These are phyloP conservation scores for Saguinus imperator DNA, from an alignment of 2,113 vertebrate genomes.

Conservation along the genomic window DNA sequence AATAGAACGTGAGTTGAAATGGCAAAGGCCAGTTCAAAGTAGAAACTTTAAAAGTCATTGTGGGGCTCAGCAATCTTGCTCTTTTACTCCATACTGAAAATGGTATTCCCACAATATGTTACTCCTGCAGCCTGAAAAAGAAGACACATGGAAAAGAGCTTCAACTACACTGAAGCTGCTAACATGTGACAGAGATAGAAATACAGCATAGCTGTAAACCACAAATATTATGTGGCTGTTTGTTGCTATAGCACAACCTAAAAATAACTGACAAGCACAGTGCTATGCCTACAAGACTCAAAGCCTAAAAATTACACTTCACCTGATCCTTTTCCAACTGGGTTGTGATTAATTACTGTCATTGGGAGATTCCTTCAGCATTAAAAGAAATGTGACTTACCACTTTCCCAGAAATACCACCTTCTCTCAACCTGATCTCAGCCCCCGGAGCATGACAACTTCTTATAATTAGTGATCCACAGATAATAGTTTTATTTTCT, in stretches of 20 bases:
- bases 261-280: background rate
- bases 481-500: background rate
- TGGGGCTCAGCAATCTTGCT: background rate
- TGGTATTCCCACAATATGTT: background rate
- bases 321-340: background rate
- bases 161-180: background rate
- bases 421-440: background rate
- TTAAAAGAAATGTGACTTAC: background rate
- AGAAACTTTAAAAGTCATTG: background rate
- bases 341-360: background rate
- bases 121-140: background rate
- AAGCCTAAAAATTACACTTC: background rate
- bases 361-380: background rate
- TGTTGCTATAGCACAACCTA: background rate
- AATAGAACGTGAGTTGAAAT: background rate
- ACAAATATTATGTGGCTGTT: background rate
- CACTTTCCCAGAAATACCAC: background rate
- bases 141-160: background rate
- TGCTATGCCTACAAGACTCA: background rate
- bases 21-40: background rate
- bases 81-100: background rate
- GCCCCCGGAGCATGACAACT: too few relatives aligned
- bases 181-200: background rate
- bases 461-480: background rate
- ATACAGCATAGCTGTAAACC: background rate